Evolutionary conservation across 2,113 vertebrate genomes (phyloP).

Genomic region (Micronycteris hirsuta): DNA sequence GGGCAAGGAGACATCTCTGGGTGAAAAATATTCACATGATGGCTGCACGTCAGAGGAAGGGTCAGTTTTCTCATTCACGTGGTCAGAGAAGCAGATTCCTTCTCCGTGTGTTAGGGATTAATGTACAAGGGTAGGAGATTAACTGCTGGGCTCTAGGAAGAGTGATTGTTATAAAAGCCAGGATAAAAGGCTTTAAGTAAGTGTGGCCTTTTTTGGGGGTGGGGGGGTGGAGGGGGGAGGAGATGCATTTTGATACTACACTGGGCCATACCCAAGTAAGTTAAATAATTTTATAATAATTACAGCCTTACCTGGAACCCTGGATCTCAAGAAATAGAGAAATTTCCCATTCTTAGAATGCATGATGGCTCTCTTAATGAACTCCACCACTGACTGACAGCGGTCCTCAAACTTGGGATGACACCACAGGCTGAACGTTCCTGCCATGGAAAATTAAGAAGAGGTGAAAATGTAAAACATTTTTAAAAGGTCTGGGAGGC

Average conservation of each 20-base stretch:
- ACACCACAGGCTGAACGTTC: slow-evolving; percentile 98
- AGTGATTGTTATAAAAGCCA: not conserved
- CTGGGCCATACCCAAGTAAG: not conserved
- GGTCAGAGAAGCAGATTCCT: not conserved
- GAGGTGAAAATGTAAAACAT: not conserved
- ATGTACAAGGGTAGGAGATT: not conserved
- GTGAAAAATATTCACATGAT: slow-evolving; percentile 1
- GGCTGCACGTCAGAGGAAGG: not conserved
- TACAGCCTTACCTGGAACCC: slow-evolving; percentile 90
- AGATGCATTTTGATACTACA: not conserved
- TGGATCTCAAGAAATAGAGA: slow-evolving; percentile 96
- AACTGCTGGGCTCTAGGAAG: not conserved
- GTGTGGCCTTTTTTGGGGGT: not conserved
- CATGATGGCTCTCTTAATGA: slow-evolving; percentile 97
- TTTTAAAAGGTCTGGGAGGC: not conserved
- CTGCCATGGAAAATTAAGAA: slow-evolving; percentile 74
- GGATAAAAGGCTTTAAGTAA: not conserved
- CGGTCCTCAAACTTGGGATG: slow-evolving; percentile 99
- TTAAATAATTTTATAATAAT: not conserved
- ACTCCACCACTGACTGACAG: slow-evolving; percentile 98
- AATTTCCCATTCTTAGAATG: slow-evolving; percentile 98
- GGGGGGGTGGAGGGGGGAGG: no score
- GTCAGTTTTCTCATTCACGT: not conserved
- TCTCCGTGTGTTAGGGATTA: not conserved
- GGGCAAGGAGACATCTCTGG: not conserved